These are phyloP conservation scores for Andrena marginata DNA, from an alignment of 2,888 invertebrate genomes.

Conservation along the genomic window DNA sequence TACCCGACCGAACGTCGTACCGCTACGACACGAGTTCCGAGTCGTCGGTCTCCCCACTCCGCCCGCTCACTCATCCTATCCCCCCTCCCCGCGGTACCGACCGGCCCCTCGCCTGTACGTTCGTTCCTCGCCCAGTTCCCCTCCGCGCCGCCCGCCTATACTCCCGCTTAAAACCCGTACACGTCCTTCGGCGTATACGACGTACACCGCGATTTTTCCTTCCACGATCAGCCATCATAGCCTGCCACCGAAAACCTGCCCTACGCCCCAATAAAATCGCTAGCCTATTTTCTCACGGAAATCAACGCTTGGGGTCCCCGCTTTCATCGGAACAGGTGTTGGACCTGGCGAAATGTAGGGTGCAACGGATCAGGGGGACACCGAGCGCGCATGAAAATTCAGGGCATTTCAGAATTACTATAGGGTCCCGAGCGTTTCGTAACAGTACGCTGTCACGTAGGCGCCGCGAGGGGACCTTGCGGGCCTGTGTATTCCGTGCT, in stretches of 20 bases:
- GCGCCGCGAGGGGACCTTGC: too few species aligned
- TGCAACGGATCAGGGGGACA: constrained; percentile 24
- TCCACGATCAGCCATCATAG: constrained; percentile 54
- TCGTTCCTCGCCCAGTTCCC: constrained; percentile 14
- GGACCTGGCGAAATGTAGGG: background rate
- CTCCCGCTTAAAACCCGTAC: constrained; percentile 61
- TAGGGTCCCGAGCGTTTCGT: too few species aligned
- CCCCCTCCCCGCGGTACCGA: background rate
- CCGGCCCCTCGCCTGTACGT: constrained; percentile 30
- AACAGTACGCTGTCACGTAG: too few species aligned
- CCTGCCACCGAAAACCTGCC: background rate
- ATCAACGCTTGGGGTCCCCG: background rate
- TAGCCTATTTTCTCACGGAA: constrained; percentile 28
- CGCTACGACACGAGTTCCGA: constrained; percentile 76
- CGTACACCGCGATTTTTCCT: constrained; percentile 69
- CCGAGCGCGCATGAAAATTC: constrained; percentile 5
- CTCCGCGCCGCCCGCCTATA: constrained; percentile 12
- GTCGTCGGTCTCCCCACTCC: constrained; percentile 63
- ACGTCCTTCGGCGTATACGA: constrained; percentile 59
- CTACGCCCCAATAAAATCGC: background rate
- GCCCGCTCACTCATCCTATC: background rate
- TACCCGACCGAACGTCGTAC: constrained; percentile 74
- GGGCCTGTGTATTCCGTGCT: too few species aligned
- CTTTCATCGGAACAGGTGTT: constrained; percentile 35
- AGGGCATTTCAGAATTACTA: too few species aligned